Conservation (phyloP, 2,113 vertebrate species). For the Pardalotus punctatus region DNA sequence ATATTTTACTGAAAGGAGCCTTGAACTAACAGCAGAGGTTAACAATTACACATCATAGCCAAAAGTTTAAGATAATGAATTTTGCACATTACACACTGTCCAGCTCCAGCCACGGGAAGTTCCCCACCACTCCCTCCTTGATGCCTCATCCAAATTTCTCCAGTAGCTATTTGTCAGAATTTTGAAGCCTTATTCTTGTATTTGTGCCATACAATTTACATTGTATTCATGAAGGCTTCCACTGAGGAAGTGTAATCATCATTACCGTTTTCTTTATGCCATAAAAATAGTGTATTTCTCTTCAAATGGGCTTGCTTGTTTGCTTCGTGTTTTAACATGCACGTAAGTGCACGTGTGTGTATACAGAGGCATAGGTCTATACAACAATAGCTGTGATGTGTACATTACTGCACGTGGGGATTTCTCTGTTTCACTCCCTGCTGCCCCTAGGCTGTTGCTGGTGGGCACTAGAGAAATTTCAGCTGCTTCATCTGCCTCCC, state of each 20-base stretch:
- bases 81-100: conserved; percentile 46
- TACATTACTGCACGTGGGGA: not conserved
- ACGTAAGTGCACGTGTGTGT: not conserved
- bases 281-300: conserved; percentile 32
- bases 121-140: not conserved
- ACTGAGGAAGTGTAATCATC: conserved; percentile 26
- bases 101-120: conserved; percentile 9
- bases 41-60: conserved; percentile 72
- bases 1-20: conserved; percentile 70
- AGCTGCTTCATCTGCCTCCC: not conserved
- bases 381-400: not conserved
- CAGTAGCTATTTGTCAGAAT: not conserved
- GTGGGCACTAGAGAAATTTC: not conserved
- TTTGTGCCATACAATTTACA: conserved; percentile 1
- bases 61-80: conserved; percentile 75
- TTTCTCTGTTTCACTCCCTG: not conserved
- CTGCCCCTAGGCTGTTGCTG: not conserved
- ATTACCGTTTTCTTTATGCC: conserved; percentile 21
- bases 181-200: not conserved
- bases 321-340: not conserved
- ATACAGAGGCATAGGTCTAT: not conserved
- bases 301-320: conserved; percentile 33
- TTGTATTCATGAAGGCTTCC: conserved; percentile 22
- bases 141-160: conserved; percentile 21
- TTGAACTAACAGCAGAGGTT: conserved; percentile 70